Evolutionary conservation across 2,888 invertebrate species (phyloP), one percentile per base, ranked within the genome.

Genomic region (Drosophila borborema): DNA sequence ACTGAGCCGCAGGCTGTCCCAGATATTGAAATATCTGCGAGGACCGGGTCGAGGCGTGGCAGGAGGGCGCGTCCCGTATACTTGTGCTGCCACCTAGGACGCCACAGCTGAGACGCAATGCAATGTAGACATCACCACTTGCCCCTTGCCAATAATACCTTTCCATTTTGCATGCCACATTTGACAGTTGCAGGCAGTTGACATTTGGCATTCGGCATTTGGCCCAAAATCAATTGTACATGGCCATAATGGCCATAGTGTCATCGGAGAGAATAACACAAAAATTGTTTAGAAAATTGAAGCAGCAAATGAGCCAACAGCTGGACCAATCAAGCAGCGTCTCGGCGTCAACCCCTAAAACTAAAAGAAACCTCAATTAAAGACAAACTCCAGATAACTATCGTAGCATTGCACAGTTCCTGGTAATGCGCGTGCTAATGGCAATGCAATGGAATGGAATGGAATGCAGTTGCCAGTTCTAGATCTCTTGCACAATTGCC

Each of bases 61-160:
- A 74, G 77, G 80, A 74, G 87, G 89, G 87, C 87, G 87, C 87
- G 71, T 72, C 87, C 81, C 64, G 72, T 41, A 76, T 81, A 85
- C 85, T 82, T 84, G 82, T 85, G 64, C 63, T 74, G 69, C 76
- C 81, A 87, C 82, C 64, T 77, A 74, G 72, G 83, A 72, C 73
- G 79, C 77, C 73, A 81, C 77, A 73, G 77, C 79, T 81, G 77
- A 77, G 69, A 62, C 8, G 49, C 73, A 66, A 77, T 79, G 83
- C 73, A 66, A 83, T 83, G 86, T 86, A 89, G 89, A 85, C 87
- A 70, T 86, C 85, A 89, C 80, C 70, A 56, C 56, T 18, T n/a
- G 12, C 55, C 40, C 55, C 40, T 51, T 18, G 49, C 63, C 59
- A 34, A 86, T 79, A 72, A 86, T 79, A 71, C 76, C 64, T 64